Percentiles rank a stretch among this genome's conserved stretches.
Evolutionary conservation across 2,113 vertebrate genomes (phyloP).

Genomic region (Tachuris rubrigastra): DNA sequence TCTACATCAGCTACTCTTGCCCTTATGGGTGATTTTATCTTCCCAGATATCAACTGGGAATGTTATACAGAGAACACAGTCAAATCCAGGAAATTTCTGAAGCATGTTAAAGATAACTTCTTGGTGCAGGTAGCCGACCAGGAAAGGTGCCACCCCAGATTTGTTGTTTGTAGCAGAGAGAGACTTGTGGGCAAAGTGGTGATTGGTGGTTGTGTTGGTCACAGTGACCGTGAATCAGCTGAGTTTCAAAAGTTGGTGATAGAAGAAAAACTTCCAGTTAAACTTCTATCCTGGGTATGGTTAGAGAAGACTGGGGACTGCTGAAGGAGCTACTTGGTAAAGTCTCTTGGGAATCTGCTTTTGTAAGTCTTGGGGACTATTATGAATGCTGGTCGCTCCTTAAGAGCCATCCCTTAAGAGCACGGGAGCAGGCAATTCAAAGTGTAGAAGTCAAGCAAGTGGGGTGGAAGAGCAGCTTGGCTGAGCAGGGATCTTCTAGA

Average conservation of each 20-base stretch:
- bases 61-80: background rate
- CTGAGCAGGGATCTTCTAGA: background rate
- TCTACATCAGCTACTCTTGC: background rate
- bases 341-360: background rate
- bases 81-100: background rate
- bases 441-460: background rate
- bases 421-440: background rate
- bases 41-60: background rate
- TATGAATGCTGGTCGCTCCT: background rate
- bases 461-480: background rate
- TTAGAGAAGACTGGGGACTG: background rate
- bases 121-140: fast-evolving
- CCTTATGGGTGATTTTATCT: background rate
- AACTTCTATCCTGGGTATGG: background rate
- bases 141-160: background rate
- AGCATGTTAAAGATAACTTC: background rate
- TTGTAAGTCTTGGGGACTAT: background rate
- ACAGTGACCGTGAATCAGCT: background rate
- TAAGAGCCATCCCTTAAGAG: background rate
- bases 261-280: background rate
- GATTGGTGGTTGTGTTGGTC: no score
- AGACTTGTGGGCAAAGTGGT: background rate
- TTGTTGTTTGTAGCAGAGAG: background rate
- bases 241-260: background rate
- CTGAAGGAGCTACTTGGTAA: background rate